Percentiles rank a stretch among this genome's conserved stretches.
phyloP scores from a whole-genome alignment of 1,140 invertebrate species.

The Pseudoatta argentina region DNA sequence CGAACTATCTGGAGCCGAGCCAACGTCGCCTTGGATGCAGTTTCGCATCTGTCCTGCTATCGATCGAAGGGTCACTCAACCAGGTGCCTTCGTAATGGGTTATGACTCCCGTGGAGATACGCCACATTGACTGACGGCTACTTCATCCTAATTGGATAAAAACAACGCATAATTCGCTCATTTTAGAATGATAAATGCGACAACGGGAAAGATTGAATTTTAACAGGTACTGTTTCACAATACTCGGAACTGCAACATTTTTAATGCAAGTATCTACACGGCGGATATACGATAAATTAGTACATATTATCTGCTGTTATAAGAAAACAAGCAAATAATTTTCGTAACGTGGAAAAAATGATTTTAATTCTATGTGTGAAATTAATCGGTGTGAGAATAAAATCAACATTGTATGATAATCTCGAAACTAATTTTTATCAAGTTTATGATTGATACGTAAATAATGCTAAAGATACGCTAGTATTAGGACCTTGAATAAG shows the following conservation, averaged over 20 bases:
- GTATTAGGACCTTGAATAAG: too few species aligned
- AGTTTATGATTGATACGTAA: background rate
- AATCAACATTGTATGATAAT: background rate
- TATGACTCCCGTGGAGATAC: slow-evolving; percentile 31
- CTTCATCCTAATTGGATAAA: slow-evolving; percentile 55
- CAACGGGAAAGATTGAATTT: background rate
- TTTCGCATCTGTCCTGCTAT: slow-evolving; percentile 70
- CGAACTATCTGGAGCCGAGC: slow-evolving; percentile 66
- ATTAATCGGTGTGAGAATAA: background rate
- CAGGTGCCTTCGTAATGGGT: slow-evolving; percentile 38
- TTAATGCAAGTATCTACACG: background rate
- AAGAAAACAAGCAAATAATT: background rate
- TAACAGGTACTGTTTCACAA: background rate
- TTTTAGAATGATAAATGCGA: slow-evolving; percentile 4
- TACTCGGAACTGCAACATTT: background rate
- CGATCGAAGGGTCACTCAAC: slow-evolving; percentile 71
- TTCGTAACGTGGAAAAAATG: background rate
- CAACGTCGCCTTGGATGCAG: slow-evolving; percentile 69
- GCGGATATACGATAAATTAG: background rate
- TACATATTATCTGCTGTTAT: background rate
- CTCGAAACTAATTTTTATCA: background rate
- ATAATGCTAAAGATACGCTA: background rate
- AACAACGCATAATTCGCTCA: background rate
- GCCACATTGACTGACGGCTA: slow-evolving; percentile 35
- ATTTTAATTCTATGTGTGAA: background rate